Percentiles rank a stretch among this genome's conserved stretches.
These are phyloP conservation scores for Euplagia quadripunctaria DNA, from an alignment of 2,888 invertebrate genomes.

Conservation along the genomic window DNA sequence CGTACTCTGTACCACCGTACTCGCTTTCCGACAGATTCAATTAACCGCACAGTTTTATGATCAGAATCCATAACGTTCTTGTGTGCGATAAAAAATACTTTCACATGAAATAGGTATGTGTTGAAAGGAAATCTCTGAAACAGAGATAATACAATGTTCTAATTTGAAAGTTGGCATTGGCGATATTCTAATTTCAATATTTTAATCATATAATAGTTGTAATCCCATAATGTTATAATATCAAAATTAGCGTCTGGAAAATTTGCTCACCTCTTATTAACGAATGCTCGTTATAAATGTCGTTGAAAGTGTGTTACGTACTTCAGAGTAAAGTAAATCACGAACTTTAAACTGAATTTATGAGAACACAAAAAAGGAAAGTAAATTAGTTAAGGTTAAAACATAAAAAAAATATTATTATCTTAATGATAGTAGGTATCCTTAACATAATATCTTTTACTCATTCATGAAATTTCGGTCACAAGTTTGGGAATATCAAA, in stretches of 20 bases:
- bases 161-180: not conserved
- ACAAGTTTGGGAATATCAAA: conserved; percentile 34
- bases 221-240: not conserved
- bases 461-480: conserved; percentile 6
- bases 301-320: not conserved
- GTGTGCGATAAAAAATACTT: conserved; percentile 7
- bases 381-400: not conserved
- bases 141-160: not conserved
- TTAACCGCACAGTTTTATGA: conserved; percentile 54
- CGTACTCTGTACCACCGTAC: conserved; percentile 17
- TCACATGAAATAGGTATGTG: not conserved
- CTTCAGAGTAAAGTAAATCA: not conserved
- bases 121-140: not conserved
- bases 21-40: conserved; percentile 53
- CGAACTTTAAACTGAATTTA: not conserved
- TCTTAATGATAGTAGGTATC: too few relatives aligned
- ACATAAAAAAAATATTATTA: too few relatives aligned
- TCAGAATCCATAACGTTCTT: conserved; percentile 32
- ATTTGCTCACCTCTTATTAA: not conserved
- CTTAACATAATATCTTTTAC: not conserved
- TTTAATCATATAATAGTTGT: not conserved
- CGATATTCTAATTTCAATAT: too few relatives aligned
- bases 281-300: not conserved
- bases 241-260: not conserved
- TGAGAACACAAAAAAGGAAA: not conserved